A percentile compares a stretch with the other conserved stretches of the same genome.
Conservation (phyloP, 1,140 invertebrate genomes). For the Laodelphax striatellus region DNA sequence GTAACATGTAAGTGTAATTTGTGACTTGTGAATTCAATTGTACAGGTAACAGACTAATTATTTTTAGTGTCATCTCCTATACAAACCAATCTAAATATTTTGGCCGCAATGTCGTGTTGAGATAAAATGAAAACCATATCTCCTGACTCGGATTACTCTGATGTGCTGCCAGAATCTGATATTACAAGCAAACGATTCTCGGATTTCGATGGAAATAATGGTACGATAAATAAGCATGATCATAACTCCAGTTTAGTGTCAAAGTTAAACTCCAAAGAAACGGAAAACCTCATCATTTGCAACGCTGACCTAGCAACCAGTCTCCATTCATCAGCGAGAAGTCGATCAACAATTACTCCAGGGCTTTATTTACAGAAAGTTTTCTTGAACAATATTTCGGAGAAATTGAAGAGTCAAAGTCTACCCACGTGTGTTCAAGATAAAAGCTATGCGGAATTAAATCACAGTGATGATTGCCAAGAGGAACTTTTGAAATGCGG, state of each 20-base stretch:
- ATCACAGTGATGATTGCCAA: not conserved
- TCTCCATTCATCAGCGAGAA: slow-evolving; percentile 14
- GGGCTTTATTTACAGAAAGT: slow-evolving; percentile 23
- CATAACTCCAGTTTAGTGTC: not conserved
- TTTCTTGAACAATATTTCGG: slow-evolving; percentile 14
- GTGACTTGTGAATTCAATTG: no score
- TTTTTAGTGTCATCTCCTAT: no score
- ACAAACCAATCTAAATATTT: no score
- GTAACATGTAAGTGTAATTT: no score
- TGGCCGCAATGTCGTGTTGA: not conserved
- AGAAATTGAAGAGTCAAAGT: slow-evolving; percentile 23
- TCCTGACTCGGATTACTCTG: not conserved
- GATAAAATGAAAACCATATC: slow-evolving; percentile 1
- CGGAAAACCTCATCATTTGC: slow-evolving; percentile 19
- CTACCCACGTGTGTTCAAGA: slow-evolving; percentile 20
- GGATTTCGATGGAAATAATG: not conserved
- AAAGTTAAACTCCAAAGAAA: not conserved
- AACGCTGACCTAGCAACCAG: slow-evolving; percentile 20
- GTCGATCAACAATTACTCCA: slow-evolving; percentile 15
- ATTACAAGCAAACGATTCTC: not conserved
- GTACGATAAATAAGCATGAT: not conserved
- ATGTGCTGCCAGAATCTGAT: not conserved
- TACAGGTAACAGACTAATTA: no score
- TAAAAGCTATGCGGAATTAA: slow-evolving; percentile 5
- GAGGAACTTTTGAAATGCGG: not conserved